A percentile compares a stretch with the other conserved stretches of the same genome.
Conservation (phyloP, 2,113 vertebrate genomes). For the Pyxicephalus adspersus region DNA sequence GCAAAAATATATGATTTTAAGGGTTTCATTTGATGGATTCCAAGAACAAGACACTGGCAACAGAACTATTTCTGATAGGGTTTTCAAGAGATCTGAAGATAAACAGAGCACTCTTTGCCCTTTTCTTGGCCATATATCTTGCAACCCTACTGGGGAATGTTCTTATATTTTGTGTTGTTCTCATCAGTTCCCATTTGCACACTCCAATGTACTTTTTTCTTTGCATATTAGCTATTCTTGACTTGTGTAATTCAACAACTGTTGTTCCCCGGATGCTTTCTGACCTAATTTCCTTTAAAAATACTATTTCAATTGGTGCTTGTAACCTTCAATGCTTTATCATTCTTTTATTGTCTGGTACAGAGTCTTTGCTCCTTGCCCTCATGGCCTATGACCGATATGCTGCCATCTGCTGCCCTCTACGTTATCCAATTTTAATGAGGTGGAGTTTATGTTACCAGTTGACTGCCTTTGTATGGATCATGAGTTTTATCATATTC, state of each 20-base stretch:
- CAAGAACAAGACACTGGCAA: constrained; percentile 17
- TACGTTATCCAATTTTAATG: constrained; percentile 58
- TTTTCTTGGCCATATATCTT: not conserved
- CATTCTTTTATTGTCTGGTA: not conserved
- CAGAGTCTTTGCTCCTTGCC: constrained; percentile 29
- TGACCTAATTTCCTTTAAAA: not conserved
- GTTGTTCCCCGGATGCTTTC: not conserved
- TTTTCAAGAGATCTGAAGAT: not conserved
- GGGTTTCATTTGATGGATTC: not conserved
- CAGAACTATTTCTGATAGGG: not conserved
- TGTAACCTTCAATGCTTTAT: not conserved
- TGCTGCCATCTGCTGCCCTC: constrained; percentile 58
- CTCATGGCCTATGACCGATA: constrained; percentile 63
- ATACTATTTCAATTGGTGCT: not conserved
- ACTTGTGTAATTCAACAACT: not conserved
- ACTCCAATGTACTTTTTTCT: not conserved
- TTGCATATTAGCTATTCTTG: not conserved
- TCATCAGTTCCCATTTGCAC: not conserved
- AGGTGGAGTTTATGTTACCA: not conserved
- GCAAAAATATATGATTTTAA: too few relatives aligned
- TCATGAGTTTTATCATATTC: not conserved
- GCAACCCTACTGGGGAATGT: not conserved
- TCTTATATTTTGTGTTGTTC: not conserved
- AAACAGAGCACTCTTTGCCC: not conserved
- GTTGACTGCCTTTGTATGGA: not conserved